Base-by-base conservation (phyloP, 2,113 vertebrate species). In the Pampusana beccarii region DNA sequence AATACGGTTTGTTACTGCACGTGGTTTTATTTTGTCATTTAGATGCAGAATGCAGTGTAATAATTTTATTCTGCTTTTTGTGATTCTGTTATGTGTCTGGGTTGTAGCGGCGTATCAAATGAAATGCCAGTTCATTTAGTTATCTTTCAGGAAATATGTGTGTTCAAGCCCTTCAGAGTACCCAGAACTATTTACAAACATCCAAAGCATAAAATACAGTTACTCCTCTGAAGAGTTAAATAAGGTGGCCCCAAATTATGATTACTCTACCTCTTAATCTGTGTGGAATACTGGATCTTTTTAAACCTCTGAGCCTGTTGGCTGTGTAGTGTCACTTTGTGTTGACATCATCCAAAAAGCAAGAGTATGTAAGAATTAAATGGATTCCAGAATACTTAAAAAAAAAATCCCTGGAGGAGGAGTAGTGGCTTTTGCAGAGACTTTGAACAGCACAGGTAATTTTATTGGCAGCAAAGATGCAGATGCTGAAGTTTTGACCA, bases 401-500 rank as follows among this genome's bases (percentile, higher is more conserved):
- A 24, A 73, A 42, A 36, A 42, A 36, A 6, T 9, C 26, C 25
- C 13, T 23, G 26, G 48, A 48, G 44, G 46, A 56, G n/a, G 5
- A 34, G 13, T 2, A 42, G 51, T 66, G 81, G 29, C 40, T 96
- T 91, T 86, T 92, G 71, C n/a, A 73, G 81, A 61, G 84, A 7
- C 44, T 80, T 61, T 13, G 36, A 57, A 33, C 20, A 65, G 20
- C 4, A 1, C 70, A 56, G 64, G 11, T 88, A 50, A 73, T 74
- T 90, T 86, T 92, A 60, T 88, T 96, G 88, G 90, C 92, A 92
- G 64, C 25, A 54, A 44, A 65, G 82, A 48, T 86, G 86, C 60
- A 78, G 53, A 71, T 74, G 73, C 67, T 86, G 69, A 88, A 80
- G 92, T 69, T 96, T 46, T 96, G 88, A 93, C 90, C 93, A 92